phyloP scores from a whole-genome alignment of 2,888 invertebrate genomes.

The Cordilura impudica region DNA sequence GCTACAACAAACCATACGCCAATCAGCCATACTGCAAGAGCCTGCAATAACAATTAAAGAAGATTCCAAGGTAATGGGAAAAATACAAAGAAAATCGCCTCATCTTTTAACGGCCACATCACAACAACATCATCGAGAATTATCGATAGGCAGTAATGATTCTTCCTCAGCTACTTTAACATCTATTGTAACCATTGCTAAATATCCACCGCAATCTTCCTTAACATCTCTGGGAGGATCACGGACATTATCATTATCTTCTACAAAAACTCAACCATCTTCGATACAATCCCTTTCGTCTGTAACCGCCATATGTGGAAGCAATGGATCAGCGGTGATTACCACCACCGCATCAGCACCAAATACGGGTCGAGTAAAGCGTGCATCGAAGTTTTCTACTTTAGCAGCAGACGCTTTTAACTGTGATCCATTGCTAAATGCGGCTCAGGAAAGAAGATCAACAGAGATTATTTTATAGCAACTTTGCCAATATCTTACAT shows the following conservation, averaged over 20 bases:
- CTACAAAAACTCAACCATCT: constrained; percentile 60
- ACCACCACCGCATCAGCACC: constrained; percentile 67
- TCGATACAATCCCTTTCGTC: constrained; percentile 65
- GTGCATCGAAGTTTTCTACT: constrained; percentile 69
- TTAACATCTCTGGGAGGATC: constrained; percentile 48
- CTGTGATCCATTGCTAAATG: constrained; percentile 73
- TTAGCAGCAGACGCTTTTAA: constrained; percentile 69
- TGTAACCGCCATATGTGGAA: constrained; percentile 68
- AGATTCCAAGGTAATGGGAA: constrained; percentile 24
- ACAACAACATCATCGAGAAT: constrained; percentile 47
- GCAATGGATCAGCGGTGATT: constrained; percentile 67
- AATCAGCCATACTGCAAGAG: constrained; percentile 75
- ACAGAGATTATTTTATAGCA: constrained; percentile 77
- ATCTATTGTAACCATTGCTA: constrained; percentile 72
- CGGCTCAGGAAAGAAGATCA: constrained; percentile 71
- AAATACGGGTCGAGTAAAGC: constrained; percentile 63
- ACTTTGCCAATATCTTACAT: constrained; percentile 59
- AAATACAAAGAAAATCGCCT: constrained; percentile 32
- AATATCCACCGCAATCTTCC: constrained; percentile 67
- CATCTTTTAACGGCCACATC: constrained; percentile 23
- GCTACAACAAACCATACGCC: constrained; percentile 77
- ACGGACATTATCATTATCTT: constrained; percentile 50
- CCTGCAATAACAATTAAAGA: constrained; percentile 62
- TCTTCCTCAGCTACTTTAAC: constrained; percentile 75
- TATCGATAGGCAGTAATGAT: constrained; percentile 71